Base-by-base conservation (phyloP, 2,888 invertebrate species). In the Crematogaster levior region DNA sequence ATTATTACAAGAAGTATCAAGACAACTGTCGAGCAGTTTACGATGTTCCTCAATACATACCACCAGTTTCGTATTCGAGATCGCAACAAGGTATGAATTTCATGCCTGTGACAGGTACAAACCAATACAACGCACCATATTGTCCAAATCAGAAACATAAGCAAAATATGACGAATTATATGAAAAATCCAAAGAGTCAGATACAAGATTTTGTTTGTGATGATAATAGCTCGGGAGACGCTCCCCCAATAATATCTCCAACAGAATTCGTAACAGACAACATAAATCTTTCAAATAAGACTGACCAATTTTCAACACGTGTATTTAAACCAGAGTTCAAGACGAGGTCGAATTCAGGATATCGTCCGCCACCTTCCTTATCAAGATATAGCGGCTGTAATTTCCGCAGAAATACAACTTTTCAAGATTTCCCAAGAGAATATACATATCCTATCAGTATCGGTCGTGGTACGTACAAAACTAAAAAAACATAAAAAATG, bases 211-310 rank as follows among this genome's bases (percentile, higher is more conserved):
- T 12, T 0, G 60, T 12, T n/a, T 80, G 82, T 6, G 84, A 88
- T 18, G 43, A 79, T 18, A 73, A 65, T 40, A 81, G 68, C 9
- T 24, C 77, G 1, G 85, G 90, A 7, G 84, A 40, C 27, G 53
- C 73, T 37, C 90, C 86, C 2, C 90, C 90, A 9, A 86, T 90
- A 60, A 82, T 90, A 21, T 90, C 90, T 9, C 90, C 90, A 27
- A 84, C 63, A 30, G 90, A 86, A 2, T 90, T 87, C 43, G 87
- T 90, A 83, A 88, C 85, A 9, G 84, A 81, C 48, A 84, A 83
- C n/a, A 27, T 72, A 30, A 83, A 43, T 75, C 74, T 83, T 7
- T 6, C 83, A 0, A 82, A 74, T 4, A 84, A 84, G 46, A 73
- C 37, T 4, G 79, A 82, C 9, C 56, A 18, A 6, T 9, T 63